Percentiles rank a stretch among this genome's conserved stretches.
phyloP scores from a whole-genome alignment of 2,888 invertebrate species.

The Erebia epiphron region DNA sequence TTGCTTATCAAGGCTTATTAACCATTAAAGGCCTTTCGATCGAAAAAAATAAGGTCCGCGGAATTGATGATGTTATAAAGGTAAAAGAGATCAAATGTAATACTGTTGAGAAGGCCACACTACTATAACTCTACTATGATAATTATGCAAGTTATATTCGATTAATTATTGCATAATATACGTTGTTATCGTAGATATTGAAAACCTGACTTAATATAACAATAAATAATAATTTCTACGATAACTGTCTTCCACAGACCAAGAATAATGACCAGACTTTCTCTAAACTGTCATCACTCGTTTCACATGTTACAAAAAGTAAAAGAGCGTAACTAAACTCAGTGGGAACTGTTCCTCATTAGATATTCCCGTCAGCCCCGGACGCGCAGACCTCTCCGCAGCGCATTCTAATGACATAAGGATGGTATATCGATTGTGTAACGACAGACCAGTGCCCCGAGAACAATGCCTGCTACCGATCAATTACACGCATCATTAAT shows the following conservation, averaged over 20 bases:
- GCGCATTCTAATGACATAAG: constrained; percentile 30
- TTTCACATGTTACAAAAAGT: constrained; percentile 1
- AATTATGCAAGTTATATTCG: no score
- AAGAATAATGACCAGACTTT: constrained; percentile 1
- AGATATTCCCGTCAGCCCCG: constrained; percentile 33
- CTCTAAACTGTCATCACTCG: background rate
- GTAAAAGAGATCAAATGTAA: no score
- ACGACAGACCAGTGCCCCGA: constrained; percentile 13
- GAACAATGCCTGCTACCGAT: constrained; percentile 29
- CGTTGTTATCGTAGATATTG: no score
- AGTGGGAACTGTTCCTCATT: constrained; percentile 18
- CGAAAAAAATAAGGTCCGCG: no score
- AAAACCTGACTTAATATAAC: no score
- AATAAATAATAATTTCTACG: no score
- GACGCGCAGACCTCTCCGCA: constrained; percentile 22
- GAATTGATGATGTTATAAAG: no score
- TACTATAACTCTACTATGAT: no score
- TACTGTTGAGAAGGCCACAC: no score
- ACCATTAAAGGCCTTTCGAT: no score
- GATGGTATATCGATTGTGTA: constrained; percentile 31
- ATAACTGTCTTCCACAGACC: background rate
- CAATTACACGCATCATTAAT: constrained; percentile 20
- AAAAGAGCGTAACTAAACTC: background rate
- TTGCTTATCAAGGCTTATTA: no score
- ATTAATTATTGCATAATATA: no score